Conservation (phyloP, 2,113 vertebrate species). For the Ammodytes dubius region DNA sequence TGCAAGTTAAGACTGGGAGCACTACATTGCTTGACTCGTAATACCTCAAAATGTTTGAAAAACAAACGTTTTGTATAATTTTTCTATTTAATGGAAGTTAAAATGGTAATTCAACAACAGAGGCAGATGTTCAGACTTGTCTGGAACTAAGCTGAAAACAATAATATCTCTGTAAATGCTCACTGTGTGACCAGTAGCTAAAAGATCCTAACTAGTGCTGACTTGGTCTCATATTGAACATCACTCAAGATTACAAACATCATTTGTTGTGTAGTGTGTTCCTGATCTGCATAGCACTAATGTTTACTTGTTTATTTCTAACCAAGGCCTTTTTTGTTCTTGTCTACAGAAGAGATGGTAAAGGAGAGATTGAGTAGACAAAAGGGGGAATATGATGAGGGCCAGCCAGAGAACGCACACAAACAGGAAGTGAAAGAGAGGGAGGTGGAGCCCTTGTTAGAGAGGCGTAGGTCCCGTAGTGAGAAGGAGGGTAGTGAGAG, state of each 20-base stretch:
- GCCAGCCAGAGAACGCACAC: constrained; percentile 88
- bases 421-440: constrained; percentile 92
- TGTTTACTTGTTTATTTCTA: constrained; percentile 6
- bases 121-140: neutral
- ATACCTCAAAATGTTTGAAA: neutral
- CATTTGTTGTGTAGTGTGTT: neutral
- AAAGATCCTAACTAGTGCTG: neutral
- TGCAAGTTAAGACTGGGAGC: neutral
- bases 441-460: constrained; percentile 88
- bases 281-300: neutral
- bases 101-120: neutral
- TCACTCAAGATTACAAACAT: neutral
- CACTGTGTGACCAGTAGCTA: neutral
- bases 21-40: neutral
- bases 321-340: constrained; percentile 23
- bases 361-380: constrained; percentile 91
- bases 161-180: neutral
- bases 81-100: neutral
- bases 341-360: constrained; percentile 90
- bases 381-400: constrained; percentile 90
- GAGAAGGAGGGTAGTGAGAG: constrained; percentile 87
- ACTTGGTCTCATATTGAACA: neutral
- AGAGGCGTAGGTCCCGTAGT: constrained; percentile 93
- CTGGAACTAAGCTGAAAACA: neutral
- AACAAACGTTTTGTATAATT: neutral